These are phyloP conservation scores for Rutilus rutilus DNA, from an alignment of 2,113 vertebrate genomes.

Conservation along the genomic window DNA sequence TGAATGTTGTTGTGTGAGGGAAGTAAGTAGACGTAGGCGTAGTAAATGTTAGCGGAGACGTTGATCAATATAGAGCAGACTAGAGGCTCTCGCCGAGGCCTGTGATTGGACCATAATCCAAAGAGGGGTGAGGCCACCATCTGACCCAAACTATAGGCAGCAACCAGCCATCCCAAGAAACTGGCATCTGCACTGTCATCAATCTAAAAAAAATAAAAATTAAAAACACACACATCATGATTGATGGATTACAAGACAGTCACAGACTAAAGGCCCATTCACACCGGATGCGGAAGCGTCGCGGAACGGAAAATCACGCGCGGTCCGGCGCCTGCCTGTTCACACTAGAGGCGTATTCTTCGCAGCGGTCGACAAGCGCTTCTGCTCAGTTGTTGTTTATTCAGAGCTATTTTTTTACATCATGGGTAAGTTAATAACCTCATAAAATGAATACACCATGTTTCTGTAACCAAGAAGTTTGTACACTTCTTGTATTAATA, in stretches of 20 bases:
- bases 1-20: conserved; percentile 87
- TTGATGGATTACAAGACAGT: background rate
- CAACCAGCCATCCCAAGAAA: conserved; percentile 97
- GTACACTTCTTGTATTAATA: too few species aligned
- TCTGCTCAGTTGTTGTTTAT: too few species aligned
- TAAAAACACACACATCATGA: background rate
- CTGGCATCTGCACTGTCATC: conserved; percentile 82
- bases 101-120: conserved; percentile 92
- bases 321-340: too few species aligned
- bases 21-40: conserved; percentile 86
- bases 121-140: conserved; percentile 94
- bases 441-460: too few species aligned
- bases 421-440: too few species aligned
- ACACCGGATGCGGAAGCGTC: too few species aligned
- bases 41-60: conserved; percentile 88
- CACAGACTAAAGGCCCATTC: too few species aligned
- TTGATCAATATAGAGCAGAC: conserved; percentile 87
- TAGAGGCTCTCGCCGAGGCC: conserved; percentile 88
- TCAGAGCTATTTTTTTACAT: too few species aligned
- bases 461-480: too few species aligned
- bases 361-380: too few species aligned
- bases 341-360: too few species aligned
- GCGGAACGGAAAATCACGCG: too few species aligned
- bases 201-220: conserved; percentile 72
- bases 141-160: conserved; percentile 92